These are phyloP conservation scores for Lepidocolaptes lacrymiger DNA, from an alignment of 2,797 vertebrate species.

Conservation along the genomic window DNA sequence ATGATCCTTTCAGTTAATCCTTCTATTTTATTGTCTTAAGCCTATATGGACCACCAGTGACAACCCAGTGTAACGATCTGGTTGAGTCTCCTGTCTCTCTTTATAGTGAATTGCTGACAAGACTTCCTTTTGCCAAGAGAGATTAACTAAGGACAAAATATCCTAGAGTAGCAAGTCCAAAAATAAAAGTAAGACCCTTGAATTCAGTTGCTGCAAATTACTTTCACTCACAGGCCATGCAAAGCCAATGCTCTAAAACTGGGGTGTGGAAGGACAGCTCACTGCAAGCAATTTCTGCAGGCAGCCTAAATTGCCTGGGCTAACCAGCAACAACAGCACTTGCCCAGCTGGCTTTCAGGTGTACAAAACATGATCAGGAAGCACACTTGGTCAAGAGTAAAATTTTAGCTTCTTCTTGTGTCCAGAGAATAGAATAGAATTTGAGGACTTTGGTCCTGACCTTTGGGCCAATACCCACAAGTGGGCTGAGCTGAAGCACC, in stretches of 20 bases:
- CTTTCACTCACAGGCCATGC: background rate
- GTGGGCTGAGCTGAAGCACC: background rate
- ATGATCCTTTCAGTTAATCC: background rate
- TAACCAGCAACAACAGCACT: background rate
- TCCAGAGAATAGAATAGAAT: background rate
- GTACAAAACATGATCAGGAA: background rate
- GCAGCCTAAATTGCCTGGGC: background rate
- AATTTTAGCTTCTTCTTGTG: background rate
- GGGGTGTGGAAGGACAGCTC: background rate
- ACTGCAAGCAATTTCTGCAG: background rate
- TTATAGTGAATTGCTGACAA: background rate
- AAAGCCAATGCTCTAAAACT: background rate
- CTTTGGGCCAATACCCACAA: background rate
- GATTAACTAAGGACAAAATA: background rate
- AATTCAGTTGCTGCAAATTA: background rate
- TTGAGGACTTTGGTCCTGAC: background rate
- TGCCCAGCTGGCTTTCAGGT: background rate
- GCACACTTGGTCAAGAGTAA: background rate
- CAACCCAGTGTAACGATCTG: background rate
- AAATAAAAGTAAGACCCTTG: background rate
- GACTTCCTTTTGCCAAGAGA: background rate
- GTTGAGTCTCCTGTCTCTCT: background rate
- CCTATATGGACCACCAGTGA: background rate
- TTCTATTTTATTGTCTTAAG: background rate
- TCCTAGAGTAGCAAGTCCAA: background rate